Evolutionary conservation across 2,797 vertebrate species (phyloP), one percentile per base, ranked within the genome.

Genomic region (Melanogrammus aeglefinus): DNA sequence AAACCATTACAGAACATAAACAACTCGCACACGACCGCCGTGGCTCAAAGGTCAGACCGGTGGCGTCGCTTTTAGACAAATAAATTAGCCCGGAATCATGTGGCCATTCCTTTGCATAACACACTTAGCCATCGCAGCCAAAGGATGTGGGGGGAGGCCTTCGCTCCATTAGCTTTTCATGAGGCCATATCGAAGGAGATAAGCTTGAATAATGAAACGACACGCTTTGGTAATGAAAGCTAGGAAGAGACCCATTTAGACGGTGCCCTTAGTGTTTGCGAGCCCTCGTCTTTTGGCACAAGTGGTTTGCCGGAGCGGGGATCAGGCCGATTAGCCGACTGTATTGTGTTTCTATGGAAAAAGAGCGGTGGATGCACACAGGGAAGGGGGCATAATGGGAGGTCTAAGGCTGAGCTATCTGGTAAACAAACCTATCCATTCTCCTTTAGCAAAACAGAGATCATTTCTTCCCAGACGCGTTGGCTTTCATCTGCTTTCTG

Each of bases 301-400:
- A 78, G 44, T 79, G 35, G 18, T 80, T 83, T 66, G 75, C 57
- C 74, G 74, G 21, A 82, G 82, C 69, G n/a, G 63, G 84, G 80
- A 89, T 85, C 78, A 86, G 69, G 4, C 18, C 79, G 73, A 81
- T 82, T 83, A 63, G 57, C 57, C 57, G 8, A 88, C 75, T 75
- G 77, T 85, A 79, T 87, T 70, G 7, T 51, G 82, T 90, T 86
- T 85, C 85, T 73, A 73, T 82, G 87, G 76, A 87, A 90, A 89
- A 86, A 44, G 33, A 87, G 78, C 33, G 0, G 4, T 9, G 57
- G 78, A 76, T 69, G 72, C 18, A 41, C 35, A 63, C 57, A 63
- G 57, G 21, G 8, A 63, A n/a, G 21, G 47, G 14, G 47, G 5
- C 14, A 36, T 36, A 33, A 78, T 47, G 73, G 80, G 83, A 75